A percentile compares a stretch with the other conserved stretches of the same genome.
These are phyloP conservation scores for Aphodius granarius DNA, from an alignment of 2,888 invertebrate genomes.

Conservation along the genomic window DNA sequence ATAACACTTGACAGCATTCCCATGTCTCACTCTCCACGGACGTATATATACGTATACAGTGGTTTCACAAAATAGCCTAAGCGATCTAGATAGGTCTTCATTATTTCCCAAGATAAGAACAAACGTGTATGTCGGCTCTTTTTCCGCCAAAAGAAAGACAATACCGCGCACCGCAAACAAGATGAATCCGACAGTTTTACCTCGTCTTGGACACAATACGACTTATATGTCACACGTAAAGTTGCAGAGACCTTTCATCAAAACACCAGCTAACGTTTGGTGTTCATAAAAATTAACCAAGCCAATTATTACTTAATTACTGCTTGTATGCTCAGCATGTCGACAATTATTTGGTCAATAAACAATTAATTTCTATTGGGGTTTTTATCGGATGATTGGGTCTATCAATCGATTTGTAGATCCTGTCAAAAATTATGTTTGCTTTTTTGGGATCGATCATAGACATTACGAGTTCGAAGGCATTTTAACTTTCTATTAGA, in stretches of 20 bases:
- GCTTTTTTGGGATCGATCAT: not conserved
- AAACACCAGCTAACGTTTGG: too few relatives aligned
- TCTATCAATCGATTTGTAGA: not conserved
- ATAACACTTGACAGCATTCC: not conserved
- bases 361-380: not conserved
- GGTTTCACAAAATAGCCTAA: not conserved
- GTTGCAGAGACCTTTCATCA: too few relatives aligned
- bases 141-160: not conserved
- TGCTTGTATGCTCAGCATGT: too few relatives aligned
- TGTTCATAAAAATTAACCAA: not conserved
- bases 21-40: not conserved
- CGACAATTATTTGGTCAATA: not conserved
- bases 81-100: not conserved
- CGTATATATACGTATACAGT: not conserved
- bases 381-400: not conserved
- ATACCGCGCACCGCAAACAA: not conserved
- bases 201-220: not conserved
- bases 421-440: not conserved
- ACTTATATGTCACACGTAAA: not conserved
- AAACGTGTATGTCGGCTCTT: not conserved
- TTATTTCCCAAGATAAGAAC: not conserved
- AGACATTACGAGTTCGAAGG: not conserved
- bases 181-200: not conserved
- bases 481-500: not conserved
- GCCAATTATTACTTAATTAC: not conserved